A percentile compares a stretch with the other conserved stretches of the same genome.
phyloP scores from a whole-genome alignment of 1,140 invertebrate species.

The Sycophila sp. region DNA sequence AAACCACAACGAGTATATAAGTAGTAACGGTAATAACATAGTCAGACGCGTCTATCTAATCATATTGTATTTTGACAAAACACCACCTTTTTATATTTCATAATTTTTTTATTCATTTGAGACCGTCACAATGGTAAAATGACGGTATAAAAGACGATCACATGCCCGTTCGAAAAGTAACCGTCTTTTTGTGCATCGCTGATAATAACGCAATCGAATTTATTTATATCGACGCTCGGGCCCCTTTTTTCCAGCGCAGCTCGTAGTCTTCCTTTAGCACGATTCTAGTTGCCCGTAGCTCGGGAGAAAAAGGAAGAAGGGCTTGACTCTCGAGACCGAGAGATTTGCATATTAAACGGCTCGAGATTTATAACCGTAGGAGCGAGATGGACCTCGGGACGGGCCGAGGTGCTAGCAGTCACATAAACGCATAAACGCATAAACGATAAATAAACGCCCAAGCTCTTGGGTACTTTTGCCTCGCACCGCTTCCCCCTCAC shows the following conservation, averaged over 20 bases:
- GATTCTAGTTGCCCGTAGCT: too few relatives aligned
- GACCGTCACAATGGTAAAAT: too few relatives aligned
- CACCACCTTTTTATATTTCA: too few relatives aligned
- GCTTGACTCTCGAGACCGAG: not conserved
- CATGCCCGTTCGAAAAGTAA: too few relatives aligned
- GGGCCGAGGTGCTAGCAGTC: slow-evolving; percentile 48
- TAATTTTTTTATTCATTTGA: too few relatives aligned
- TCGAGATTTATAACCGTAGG: slow-evolving; percentile 63
- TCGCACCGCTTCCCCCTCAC: not conserved
- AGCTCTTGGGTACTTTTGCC: not conserved
- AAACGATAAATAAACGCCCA: slow-evolving; percentile 49
- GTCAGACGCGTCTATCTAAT: too few relatives aligned
- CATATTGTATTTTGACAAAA: too few relatives aligned
- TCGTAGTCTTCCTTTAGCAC: too few relatives aligned
- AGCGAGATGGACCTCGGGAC: slow-evolving; percentile 43
- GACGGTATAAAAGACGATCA: too few relatives aligned
- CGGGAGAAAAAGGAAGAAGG: not conserved
- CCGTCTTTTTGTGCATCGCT: slow-evolving; percentile 23
- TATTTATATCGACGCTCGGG: not conserved
- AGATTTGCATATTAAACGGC: slow-evolving; percentile 67
- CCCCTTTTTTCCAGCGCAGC: not conserved
- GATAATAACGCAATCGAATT: slow-evolving; percentile 40
- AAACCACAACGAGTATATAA: too few relatives aligned
- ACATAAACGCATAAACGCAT: slow-evolving; percentile 46
- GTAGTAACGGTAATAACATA: too few relatives aligned